phyloP scores from a whole-genome alignment of 2,113 vertebrate genomes.

The Sialia sialis region DNA sequence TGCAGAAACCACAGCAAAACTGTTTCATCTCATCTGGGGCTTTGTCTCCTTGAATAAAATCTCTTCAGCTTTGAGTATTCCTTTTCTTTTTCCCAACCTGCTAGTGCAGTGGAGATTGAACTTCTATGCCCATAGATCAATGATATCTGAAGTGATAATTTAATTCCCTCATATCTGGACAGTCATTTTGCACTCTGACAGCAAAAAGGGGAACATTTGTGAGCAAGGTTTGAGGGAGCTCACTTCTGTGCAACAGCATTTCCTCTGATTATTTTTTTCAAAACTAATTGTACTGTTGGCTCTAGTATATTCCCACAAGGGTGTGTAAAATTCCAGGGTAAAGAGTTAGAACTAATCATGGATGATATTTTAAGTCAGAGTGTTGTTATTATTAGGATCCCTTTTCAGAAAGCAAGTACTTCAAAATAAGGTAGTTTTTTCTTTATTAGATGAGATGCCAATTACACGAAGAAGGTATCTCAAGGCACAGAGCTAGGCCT shows the following conservation, averaged over 20 bases:
- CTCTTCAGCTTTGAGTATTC: background rate
- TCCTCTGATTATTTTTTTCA: background rate
- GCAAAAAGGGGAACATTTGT: background rate
- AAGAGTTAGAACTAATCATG: background rate
- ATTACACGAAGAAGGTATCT: background rate
- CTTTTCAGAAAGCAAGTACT: background rate
- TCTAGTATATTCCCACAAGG: background rate
- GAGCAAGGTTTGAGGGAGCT: background rate
- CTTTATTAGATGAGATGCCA: background rate
- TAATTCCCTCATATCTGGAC: background rate
- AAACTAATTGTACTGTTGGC: background rate
- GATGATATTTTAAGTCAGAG: background rate
- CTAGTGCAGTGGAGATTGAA: background rate
- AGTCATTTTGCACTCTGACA: background rate
- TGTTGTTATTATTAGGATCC: background rate
- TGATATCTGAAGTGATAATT: background rate
- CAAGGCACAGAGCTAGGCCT: background rate
- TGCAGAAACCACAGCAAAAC: background rate
- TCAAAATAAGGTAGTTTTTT: background rate
- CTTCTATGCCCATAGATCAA: background rate
- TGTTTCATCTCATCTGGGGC: background rate
- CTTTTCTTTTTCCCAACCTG: background rate
- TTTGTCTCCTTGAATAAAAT: background rate
- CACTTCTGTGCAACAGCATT: background rate
- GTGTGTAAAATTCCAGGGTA: background rate